Evolutionary conservation across 2,797 vertebrate species (phyloP).

Genomic region (Oryzias sinensis): DNA sequence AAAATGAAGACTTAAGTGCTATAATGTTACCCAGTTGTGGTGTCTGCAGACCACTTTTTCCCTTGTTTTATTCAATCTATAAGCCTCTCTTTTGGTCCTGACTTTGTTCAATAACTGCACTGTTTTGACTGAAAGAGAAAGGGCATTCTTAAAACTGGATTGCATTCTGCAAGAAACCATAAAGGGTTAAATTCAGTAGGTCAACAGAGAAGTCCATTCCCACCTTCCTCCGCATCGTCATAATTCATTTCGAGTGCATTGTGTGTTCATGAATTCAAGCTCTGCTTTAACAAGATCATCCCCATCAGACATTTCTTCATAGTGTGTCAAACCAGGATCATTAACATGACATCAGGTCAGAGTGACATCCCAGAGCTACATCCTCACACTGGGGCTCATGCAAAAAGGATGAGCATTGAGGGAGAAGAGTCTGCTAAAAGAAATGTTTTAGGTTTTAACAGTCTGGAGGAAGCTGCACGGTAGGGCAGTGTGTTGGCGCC

Average conservation of each 20-base stretch:
- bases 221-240: background rate
- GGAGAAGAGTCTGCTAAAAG: background rate
- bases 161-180: background rate
- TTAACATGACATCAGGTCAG: too few relatives aligned
- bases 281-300: background rate
- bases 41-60: too few relatives aligned
- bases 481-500: too few relatives aligned
- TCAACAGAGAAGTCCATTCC: background rate
- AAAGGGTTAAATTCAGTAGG: background rate
- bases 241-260: background rate
- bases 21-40: too few relatives aligned
- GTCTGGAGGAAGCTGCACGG: background rate
- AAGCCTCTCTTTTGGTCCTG: too few relatives aligned
- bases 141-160: too few relatives aligned
- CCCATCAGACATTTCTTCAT: background rate
- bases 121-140: too few relatives aligned
- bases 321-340: background rate
- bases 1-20: too few relatives aligned
- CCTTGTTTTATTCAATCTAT: too few relatives aligned
- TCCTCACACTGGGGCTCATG: background rate
- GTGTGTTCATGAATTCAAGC: background rate
- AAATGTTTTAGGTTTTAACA: background rate
- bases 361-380: too few relatives aligned
- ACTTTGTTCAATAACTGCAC: too few relatives aligned
- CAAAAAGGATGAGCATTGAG: background rate